Base-by-base conservation (phyloP, 2,113 vertebrate species). In the Apodemus sylvaticus region DNA sequence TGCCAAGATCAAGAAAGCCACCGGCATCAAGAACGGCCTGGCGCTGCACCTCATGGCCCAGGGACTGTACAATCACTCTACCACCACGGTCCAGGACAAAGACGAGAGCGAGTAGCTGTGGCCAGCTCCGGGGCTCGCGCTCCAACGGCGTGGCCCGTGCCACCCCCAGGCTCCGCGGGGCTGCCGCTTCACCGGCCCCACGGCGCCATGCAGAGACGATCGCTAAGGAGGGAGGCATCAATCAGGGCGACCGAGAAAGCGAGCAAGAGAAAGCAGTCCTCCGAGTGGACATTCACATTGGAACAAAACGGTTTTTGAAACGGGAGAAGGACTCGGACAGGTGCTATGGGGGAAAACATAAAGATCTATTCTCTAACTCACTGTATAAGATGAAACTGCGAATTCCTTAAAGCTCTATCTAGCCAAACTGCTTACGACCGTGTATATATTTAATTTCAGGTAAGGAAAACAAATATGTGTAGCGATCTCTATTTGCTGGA, bases 361-460 rank as follows among this genome's bases (percentile, higher is more conserved):
- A 98, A 98, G 98, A 99, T 99, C 98, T 99, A 98, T 98, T 99
- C 99, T 99, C 98, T 99, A 98, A 89, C 99, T 98, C 98, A 99
- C 99, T 99, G 98, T 99, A 98, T 99, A 99, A 99, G 99, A 97
- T 93, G 81, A 96, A 97, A 98, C 97, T 98, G 98, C 97, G 97
- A 98, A 98, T 98, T 97, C 88, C 98, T 98, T 97, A 98, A 98
- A 98, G 99, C 99, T 99, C 99, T 99, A 99, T 99, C 99, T 99
- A 99, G 99, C 99, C 99, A 99, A 99, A 99, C 99, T 98, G 98
- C 98, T 98, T 99, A 99, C 98, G 99, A 99, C 98, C 99, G 99
- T 99, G 99, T 99, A 99, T 98, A 99, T 99, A 99, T 99, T 99
- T 99, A 99, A 99, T 99, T 99, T 99, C 99, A 99, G 99, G 99